These are phyloP conservation scores for Operophtera brumata DNA, from an alignment of 2,888 invertebrate genomes.

Conservation along the genomic window DNA sequence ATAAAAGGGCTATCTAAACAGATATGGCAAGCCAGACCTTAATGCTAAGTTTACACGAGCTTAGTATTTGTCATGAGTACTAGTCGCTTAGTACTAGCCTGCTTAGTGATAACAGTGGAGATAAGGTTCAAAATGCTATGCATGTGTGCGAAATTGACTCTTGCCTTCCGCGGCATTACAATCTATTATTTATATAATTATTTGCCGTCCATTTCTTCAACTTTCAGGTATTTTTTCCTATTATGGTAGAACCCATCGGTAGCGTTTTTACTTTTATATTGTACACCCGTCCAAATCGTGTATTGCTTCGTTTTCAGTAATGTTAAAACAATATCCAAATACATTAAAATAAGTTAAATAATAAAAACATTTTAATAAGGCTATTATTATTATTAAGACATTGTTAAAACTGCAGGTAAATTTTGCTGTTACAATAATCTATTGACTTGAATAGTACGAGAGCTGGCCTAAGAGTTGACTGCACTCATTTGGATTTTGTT, in stretches of 20 bases:
- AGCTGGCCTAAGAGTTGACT: too few species aligned
- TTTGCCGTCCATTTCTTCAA: slow-evolving; percentile 20
- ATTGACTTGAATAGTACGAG: neutral
- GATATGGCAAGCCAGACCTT: too few species aligned
- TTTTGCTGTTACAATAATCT: neutral
- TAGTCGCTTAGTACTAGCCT: too few species aligned
- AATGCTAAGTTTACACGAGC: too few species aligned
- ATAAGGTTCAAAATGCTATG: too few species aligned
- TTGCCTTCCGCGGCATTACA: too few species aligned
- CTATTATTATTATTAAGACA: neutral
- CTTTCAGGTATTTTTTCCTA: neutral
- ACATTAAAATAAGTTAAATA: slow-evolving; percentile 3
- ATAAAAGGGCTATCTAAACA: too few species aligned
- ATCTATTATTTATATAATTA: neutral
- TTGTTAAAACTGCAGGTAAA: neutral
- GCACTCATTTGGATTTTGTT: too few species aligned
- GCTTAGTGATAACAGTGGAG: too few species aligned
- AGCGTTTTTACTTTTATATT: slow-evolving; percentile 18
- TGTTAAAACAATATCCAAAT: slow-evolving; percentile 14
- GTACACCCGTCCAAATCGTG: slow-evolving; percentile 9
- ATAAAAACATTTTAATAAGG: neutral
- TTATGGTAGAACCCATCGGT: neutral
- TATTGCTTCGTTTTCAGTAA: slow-evolving; percentile 16
- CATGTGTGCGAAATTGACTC: too few species aligned
- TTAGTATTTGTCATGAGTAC: too few species aligned